A percentile compares a stretch with the other conserved stretches of the same genome.
phyloP scores from a whole-genome alignment of 2,113 vertebrate genomes.

The Microtus oregoni region DNA sequence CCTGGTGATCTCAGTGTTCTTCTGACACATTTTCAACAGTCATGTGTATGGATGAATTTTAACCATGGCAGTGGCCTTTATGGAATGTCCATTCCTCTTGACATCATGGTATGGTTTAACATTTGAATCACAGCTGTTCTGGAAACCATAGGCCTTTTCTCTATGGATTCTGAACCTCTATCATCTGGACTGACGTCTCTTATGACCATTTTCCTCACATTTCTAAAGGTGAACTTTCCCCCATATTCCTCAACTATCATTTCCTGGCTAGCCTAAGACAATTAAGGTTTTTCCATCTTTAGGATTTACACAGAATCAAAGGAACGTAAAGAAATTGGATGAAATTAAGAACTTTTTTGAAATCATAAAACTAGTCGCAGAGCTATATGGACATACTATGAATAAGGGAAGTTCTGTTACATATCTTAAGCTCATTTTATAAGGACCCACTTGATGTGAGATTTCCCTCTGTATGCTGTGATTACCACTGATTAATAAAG shows the following conservation, averaged over 20 bases:
- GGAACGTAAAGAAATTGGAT: not conserved
- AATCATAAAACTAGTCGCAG: not conserved
- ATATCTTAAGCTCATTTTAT: not conserved
- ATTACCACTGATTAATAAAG: too few relatives aligned
- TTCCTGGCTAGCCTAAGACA: not conserved
- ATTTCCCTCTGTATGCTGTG: too few relatives aligned
- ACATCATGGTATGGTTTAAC: not conserved
- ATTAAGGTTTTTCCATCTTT: not conserved
- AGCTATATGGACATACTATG: conserved; percentile 7
- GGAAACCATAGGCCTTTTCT: not conserved
- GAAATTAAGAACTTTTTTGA: not conserved
- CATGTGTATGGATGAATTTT: not conserved
- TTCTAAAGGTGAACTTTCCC: not conserved
- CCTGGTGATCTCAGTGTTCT: not conserved
- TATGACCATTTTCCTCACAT: accelerated
- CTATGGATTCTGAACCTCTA: not conserved
- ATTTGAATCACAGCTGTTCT: not conserved
- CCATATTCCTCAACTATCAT: not conserved
- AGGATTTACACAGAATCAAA: not conserved
- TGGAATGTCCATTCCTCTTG: not conserved
- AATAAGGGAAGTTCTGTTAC: not conserved
- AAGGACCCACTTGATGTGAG: not conserved
- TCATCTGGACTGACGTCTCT: not conserved
- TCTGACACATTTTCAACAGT: not conserved
- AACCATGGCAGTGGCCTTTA: not conserved